These are phyloP conservation scores for Tetranychus cinnabarinus DNA, from an alignment of 1,140 invertebrate genomes.

Conservation along the genomic window DNA sequence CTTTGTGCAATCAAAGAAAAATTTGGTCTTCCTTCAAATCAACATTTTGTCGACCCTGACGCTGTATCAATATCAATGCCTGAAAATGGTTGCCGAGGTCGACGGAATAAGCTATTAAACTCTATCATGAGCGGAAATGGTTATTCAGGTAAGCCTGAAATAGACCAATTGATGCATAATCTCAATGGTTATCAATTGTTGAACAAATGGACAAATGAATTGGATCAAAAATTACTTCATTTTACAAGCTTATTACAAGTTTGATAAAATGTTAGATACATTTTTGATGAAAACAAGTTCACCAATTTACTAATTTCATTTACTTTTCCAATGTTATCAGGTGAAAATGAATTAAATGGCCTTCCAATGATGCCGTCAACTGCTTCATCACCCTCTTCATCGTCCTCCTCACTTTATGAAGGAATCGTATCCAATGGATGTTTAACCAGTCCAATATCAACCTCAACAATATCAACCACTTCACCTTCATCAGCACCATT, in stretches of 20 bases:
- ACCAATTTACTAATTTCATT: background rate
- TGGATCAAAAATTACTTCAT: background rate
- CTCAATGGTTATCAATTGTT: background rate
- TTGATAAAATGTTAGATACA: background rate
- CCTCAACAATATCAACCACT: background rate
- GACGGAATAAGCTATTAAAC: slow-evolving; percentile 4
- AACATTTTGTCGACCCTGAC: slow-evolving; percentile 7
- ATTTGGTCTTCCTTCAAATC: slow-evolving; percentile 31
- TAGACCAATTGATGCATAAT: background rate
- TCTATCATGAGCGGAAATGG: background rate
- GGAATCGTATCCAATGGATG: too few relatives aligned
- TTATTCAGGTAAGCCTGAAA: background rate
- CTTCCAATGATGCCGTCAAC: background rate
- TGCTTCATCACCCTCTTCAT: background rate
- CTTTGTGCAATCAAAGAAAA: slow-evolving; percentile 76
- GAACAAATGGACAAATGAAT: background rate
- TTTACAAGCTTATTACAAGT: background rate
- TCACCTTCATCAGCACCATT: background rate
- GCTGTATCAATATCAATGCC: slow-evolving; percentile 4
- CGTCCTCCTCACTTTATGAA: background rate
- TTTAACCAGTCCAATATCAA: too few relatives aligned
- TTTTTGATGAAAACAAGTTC: background rate
- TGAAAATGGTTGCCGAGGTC: slow-evolving; percentile 5
- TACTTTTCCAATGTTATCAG: background rate
- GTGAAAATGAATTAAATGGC: background rate